These are phyloP conservation scores for Ooceraea biroi DNA, from an alignment of 1,140 invertebrate species.

Conservation along the genomic window DNA sequence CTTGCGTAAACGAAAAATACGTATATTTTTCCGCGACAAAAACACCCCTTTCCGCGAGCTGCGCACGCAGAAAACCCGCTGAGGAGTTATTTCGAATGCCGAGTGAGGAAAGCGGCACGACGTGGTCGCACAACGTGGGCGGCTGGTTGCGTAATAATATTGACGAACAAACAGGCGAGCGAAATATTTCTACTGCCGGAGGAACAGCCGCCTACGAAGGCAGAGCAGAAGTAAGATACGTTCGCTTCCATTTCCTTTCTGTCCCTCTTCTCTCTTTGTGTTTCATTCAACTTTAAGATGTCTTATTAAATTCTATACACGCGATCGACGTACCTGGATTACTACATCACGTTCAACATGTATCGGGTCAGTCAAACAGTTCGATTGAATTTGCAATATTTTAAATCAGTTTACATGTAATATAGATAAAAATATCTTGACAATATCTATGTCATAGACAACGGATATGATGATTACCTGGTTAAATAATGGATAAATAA, in stretches of 20 bases:
- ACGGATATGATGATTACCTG: no score
- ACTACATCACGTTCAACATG: no score
- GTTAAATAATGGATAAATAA: no score
- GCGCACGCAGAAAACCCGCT: slow-evolving; percentile 4
- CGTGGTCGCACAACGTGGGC: slow-evolving; percentile 56
- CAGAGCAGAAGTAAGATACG: neutral
- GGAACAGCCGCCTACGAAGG: slow-evolving; percentile 16
- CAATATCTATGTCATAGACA: no score
- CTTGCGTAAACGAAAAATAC: slow-evolving; percentile 30
- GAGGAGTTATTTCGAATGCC: slow-evolving; percentile 40
- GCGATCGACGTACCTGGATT: no score
- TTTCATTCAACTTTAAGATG: neutral
- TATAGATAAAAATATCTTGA: no score
- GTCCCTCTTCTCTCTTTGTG: neutral
- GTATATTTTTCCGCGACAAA: neutral
- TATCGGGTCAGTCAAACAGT: no score
- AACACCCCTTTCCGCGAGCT: neutral
- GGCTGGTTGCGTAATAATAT: slow-evolving; percentile 65
- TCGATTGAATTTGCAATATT: no score
- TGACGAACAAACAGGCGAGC: slow-evolving; percentile 44
- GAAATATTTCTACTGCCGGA: slow-evolving; percentile 63
- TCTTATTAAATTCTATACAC: neutral
- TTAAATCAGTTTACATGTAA: no score
- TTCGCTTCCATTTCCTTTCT: neutral
- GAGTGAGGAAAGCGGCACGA: slow-evolving; percentile 59